Base-by-base conservation (phyloP, 2,113 vertebrate species). In the Abramis brama region DNA sequence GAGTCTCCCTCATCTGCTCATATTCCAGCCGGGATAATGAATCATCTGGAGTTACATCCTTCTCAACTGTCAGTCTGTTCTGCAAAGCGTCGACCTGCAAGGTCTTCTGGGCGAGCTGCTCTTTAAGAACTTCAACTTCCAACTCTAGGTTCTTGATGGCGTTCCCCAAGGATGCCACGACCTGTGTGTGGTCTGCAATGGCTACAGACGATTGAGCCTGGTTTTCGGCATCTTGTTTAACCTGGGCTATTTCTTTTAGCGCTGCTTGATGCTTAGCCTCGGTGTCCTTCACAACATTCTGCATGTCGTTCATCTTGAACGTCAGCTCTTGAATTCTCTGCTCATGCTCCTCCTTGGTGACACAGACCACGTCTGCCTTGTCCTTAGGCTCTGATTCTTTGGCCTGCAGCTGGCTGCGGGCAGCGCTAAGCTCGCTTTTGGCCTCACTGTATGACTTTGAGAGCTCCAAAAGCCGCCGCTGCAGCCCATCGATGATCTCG, bases 391-490 rank as follows among this genome's bases (percentile, higher is more conserved):
- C 85, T 36, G 80, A 45, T 7, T 62, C 45, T 85, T 85, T 84
- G 47, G 84, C n/a, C 52, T 90, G 87, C 50, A 89, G 94, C 92
- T 91, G 95, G 92, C 91, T 95, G 94, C 91, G 96, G 90, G 90
- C 87, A 78, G 23, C 90, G 88, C 79, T 95, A 80, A 99, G 95
- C 88, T 99, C 97, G 8, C 91, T 91, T 91, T 97, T 97, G 66
- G 97, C 96, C 88, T 98, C 97, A n/a, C 95, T 96, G 93, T 97
- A 99, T 64, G 96, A 95, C 87, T 96, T 95, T 0, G 97, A 97
- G 27, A 99, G 94, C 89, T 98, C 97, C 45, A 92, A 93, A 75
- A 99, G 91, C 80, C 98, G 96, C 27, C 93, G 95, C 87, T 97
- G 97, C 60, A 98, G 95, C 19, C 97, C 97, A 2, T 96, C 94